Evolutionary conservation across 2,113 vertebrate species (phyloP).

Genomic region (Pachypanchax playfairii): DNA sequence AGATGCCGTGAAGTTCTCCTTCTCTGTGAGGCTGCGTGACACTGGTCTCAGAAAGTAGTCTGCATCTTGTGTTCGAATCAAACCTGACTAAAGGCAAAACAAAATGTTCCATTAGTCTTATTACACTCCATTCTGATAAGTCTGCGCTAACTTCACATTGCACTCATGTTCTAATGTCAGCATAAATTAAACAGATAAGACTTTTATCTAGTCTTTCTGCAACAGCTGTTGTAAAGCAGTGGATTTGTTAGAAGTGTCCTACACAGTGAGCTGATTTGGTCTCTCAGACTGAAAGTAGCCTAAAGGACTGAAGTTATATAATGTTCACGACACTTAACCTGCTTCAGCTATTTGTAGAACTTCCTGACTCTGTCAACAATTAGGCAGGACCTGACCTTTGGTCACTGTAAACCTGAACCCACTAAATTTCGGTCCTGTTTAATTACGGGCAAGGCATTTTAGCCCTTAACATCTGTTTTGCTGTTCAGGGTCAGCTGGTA

Average conservation of each 20-base stretch:
- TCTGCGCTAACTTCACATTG: no score
- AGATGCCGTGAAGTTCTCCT: conserved; percentile 63
- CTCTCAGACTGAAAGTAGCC: conserved; percentile 6
- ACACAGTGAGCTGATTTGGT: conserved; percentile 1
- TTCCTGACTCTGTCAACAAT: conserved; percentile 53
- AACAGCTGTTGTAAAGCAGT: no score
- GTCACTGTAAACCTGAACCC: conserved; percentile 28
- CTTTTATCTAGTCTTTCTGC: no score
- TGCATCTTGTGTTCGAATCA: conserved; percentile 85
- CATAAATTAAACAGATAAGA: no score
- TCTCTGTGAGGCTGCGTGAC: conserved; percentile 68
- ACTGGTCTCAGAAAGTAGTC: conserved; percentile 88
- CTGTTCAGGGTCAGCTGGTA: conserved; percentile 48
- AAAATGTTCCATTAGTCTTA: conserved; percentile 47
- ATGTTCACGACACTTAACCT: background rate
- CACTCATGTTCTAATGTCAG: no score
- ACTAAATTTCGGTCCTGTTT: conserved; percentile 24
- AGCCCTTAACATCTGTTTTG: conserved; percentile 67
- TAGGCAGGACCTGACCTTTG: conserved; percentile 43
- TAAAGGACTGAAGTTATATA: conserved; percentile 7
- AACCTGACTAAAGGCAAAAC: conserved; percentile 84
- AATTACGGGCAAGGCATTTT: conserved; percentile 50
- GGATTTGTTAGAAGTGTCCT: background rate
- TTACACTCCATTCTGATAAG: no score
- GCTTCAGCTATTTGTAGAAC: conserved; percentile 24